A percentile compares a stretch with the other conserved stretches of the same genome.
These are phyloP conservation scores for Lasioglossum pauxillum DNA, from an alignment of 2,888 invertebrate species.

Conservation along the genomic window DNA sequence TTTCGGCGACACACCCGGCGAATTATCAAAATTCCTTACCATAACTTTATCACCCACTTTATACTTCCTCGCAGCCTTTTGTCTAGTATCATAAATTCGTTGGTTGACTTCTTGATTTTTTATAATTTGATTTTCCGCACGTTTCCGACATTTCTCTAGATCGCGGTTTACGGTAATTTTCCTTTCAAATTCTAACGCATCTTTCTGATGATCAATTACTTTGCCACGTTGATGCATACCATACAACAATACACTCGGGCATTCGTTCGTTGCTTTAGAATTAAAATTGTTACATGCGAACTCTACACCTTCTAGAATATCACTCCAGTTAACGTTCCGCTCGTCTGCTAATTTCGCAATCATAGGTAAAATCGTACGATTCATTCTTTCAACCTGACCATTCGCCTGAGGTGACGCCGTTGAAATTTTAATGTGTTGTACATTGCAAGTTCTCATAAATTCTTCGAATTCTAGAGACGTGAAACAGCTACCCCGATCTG, in stretches of 20 bases:
- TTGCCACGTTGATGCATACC: neutral
- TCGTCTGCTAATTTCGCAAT: neutral
- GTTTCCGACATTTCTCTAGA: conserved; percentile 45
- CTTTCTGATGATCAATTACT: neutral
- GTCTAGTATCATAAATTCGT: conserved; percentile 70
- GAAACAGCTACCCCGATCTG: conserved; percentile 68
- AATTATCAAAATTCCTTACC: conserved; percentile 46
- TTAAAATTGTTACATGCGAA: conserved; percentile 12
- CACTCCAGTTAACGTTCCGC: neutral
- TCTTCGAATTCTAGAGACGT: conserved; percentile 66
- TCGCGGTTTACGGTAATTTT: neutral
- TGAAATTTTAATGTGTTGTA: neutral
- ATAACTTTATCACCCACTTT: conserved; percentile 60
- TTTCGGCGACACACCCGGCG: neutral
- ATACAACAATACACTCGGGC: neutral
- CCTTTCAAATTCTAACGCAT: neutral
- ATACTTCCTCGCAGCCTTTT: conserved; percentile 54
- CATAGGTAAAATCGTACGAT: conserved; percentile 6
- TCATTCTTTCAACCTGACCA: conserved; percentile 6
- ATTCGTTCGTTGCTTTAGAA: neutral
- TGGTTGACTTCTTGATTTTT: conserved; percentile 51
- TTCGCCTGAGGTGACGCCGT: neutral
- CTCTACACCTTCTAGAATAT: neutral
- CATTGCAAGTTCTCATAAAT: neutral
- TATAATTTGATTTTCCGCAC: conserved; percentile 57